Evolutionary conservation across 1,140 invertebrate species (phyloP).

Genomic region (Diuraphis noxia): DNA sequence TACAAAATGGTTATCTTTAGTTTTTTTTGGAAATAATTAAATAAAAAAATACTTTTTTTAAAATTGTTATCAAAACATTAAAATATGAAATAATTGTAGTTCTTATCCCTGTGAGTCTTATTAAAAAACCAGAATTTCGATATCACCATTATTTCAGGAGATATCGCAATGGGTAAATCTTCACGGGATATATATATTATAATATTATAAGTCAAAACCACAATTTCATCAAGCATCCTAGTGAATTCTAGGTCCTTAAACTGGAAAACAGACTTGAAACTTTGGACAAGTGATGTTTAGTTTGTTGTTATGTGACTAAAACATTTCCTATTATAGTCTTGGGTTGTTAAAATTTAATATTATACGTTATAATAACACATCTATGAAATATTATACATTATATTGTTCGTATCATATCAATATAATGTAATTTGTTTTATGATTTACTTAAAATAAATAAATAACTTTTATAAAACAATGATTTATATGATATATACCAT

Average conservation of each 20-base stretch:
- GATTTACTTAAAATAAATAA: neutral
- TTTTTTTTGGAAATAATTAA: too few species aligned
- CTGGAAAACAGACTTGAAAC: neutral
- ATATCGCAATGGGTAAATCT: too few species aligned
- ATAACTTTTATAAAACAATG: neutral
- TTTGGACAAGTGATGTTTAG: neutral
- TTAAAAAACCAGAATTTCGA: too few species aligned
- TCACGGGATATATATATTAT: neutral
- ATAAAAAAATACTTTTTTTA: too few species aligned
- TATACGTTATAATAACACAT: neutral
- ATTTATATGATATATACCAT: too few species aligned
- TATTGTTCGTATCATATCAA: neutral
- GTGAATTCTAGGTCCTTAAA: neutral
- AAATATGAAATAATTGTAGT: too few species aligned
- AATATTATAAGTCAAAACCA: constrained; percentile 6
- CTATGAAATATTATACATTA: neutral
- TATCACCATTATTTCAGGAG: too few species aligned
- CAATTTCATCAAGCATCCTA: neutral
- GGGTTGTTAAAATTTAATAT: neutral
- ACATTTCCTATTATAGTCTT: neutral
- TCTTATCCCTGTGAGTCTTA: too few species aligned
- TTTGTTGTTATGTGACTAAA: neutral
- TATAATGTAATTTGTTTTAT: neutral
- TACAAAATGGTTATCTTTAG: too few species aligned
- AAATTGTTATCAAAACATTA: too few species aligned